Evolutionary conservation across 2,888 invertebrate species (phyloP), one percentile per base, ranked within the genome.

Genomic region (Trichogramma dendrolimi): DNA sequence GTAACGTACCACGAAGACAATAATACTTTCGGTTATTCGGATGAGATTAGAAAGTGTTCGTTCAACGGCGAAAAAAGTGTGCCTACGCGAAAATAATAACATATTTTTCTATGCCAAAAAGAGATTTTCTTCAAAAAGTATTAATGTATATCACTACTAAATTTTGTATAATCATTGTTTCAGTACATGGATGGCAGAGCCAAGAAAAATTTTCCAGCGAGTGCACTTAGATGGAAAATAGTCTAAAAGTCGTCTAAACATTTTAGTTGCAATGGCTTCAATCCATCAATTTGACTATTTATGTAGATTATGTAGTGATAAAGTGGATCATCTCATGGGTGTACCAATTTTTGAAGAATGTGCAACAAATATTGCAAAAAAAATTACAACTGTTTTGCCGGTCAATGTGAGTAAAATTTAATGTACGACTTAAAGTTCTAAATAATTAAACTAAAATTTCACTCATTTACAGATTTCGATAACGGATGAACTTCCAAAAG

Each of bases 371-470:
- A 80, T 85, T 51, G 81, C 80, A 67, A 83, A 83, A 74, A 85
- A 85, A 76, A 85, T 85, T 63, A 79, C 81, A 67, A 80, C 80
- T 60, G 85, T 84, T 74, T 79, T 85, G 71, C 83, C 84, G 58
- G 77, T 85, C 50, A 82, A 84, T 79, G 85, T 84, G 75, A 76
- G 7, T 60, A 4, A 39, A 8, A 54, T 42, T 57, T 44, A 47
- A 41, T 8, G 11, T 46, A 57, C 11, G 41, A 58, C 14, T 49
- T 41, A 27, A 14, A 38, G 4, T 52, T 46, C 2, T 41, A 46
- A 40, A 55, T n/a, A 40, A 10, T 42, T 8, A 5, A 4, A 51
- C 11, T 54, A 46, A 42, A 8, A 11, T 27, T n/a, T 54, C 40
- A 56, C 67, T 69, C 67, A 62, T 56, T 76, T 75, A 39, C 67